Conservation (phyloP, 37 sponge, comb jelly and placozoan species). For the Bolinopsis microptera region DNA sequence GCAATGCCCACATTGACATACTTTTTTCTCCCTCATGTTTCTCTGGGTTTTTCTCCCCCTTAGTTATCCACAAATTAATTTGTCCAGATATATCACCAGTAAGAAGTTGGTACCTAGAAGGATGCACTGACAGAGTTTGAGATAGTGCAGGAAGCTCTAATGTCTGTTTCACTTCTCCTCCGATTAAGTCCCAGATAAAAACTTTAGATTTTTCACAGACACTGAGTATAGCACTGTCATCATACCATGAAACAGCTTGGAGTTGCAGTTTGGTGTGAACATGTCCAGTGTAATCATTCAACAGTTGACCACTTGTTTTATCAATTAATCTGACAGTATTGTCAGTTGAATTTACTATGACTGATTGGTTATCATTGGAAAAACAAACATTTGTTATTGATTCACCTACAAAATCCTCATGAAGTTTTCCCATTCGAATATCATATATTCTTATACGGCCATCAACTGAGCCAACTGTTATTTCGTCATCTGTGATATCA, state of each 20-base stretch:
- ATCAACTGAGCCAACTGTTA: slow-evolving; percentile 45
- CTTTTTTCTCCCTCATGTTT: not conserved
- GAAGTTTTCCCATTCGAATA: slow-evolving; percentile 59
- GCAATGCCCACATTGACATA: slow-evolving; percentile 51
- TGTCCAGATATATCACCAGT: slow-evolving; percentile 18
- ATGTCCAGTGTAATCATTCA: slow-evolving; percentile 56
- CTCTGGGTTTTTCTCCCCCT: not conserved
- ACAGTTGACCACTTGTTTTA: not conserved
- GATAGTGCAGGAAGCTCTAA: not conserved
- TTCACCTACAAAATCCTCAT: slow-evolving; percentile 61
- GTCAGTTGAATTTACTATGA: not conserved
- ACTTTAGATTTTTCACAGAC: slow-evolving; percentile 35
- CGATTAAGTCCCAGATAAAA: slow-evolving; percentile 28
- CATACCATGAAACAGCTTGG: slow-evolving; percentile 45
- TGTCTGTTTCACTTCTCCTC: slow-evolving; percentile 33
- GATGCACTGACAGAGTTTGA: slow-evolving; percentile 45
- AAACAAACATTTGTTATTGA: slow-evolving; percentile 11
- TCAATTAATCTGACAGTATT: slow-evolving; percentile 40
- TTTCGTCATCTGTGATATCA: slow-evolving; percentile 36
- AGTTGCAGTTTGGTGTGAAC: slow-evolving; percentile 12
- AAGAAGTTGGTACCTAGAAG: not conserved
- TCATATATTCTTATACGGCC: slow-evolving; percentile 27
- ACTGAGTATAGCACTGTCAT: slow-evolving; percentile 24
- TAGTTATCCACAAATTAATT: not conserved
- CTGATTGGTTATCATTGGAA: slow-evolving; percentile 5